Evolutionary conservation across 2,797 vertebrate genomes (phyloP), one percentile per base, ranked within the genome.

Genomic region (Megalops cyprinoides): DNA sequence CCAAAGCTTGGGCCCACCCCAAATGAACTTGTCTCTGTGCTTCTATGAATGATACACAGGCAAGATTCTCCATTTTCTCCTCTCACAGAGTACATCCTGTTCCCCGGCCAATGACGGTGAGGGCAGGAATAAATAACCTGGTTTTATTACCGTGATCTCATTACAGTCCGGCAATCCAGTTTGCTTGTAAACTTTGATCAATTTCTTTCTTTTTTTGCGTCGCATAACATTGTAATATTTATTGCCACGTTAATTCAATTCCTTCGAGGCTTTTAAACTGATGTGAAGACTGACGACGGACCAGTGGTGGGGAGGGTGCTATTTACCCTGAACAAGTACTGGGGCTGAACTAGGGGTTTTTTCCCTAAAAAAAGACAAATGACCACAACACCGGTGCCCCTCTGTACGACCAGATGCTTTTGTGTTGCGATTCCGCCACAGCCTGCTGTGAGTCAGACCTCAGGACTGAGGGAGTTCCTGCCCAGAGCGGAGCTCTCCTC

Each of bases 171-270:
- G 55, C 55, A 31, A 28, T 4, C 0, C 55, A 4, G 37, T 53
- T 34, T 67, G 25, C 77, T 58, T 39, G 18, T 44, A 67, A 62
- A 62, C 56, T 39, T 58, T 46, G 55, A 77, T 62, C 39, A 15
- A 25, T n/a, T 15, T 42, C 42, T 58, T 28, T 37, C 37, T 25
- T 25, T 15, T 34, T 34, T 20, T 15, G 28, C 9, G 23, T 28
- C 20, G 6, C 1, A 14, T n/a, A 5, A 18, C 42, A 14, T 56
- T 58, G 23, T 37, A 58, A 12, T 20, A 2, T 55, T 65, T 28
- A 18, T 80, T 78, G 39, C 56, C 28, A 56, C 73, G 78, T 73
- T 55, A 73, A 55, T 39, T 55, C 23, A 39, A 20, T 25, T 39
- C 31, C 77, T 67, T 78, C 67, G 60, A 49, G 3, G 1, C 18